These are phyloP conservation scores for Oeneis ivallda DNA, from an alignment of 2,888 invertebrate species.

Conservation along the genomic window DNA sequence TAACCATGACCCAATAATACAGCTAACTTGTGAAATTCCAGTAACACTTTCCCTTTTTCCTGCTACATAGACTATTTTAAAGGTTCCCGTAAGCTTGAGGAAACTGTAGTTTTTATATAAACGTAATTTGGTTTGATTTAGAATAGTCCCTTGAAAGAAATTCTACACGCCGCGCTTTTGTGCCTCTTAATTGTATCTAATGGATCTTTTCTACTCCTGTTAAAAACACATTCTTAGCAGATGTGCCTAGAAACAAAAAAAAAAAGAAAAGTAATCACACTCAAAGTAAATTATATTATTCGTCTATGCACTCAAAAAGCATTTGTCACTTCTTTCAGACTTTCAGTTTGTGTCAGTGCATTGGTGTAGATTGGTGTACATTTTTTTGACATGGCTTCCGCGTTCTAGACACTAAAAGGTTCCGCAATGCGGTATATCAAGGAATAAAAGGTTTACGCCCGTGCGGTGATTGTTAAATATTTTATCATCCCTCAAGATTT, in stretches of 20 bases:
- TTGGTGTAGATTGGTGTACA: background rate
- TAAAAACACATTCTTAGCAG: too few relatives aligned
- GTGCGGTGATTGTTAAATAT: slow-evolving; percentile 58
- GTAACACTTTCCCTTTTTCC: background rate
- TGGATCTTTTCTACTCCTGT: too few relatives aligned
- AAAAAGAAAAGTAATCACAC: too few relatives aligned
- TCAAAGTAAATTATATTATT: too few relatives aligned
- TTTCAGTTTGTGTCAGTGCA: background rate
- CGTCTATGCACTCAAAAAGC: too few relatives aligned
- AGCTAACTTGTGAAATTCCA: background rate
- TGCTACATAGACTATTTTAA: background rate
- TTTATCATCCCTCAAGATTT: slow-evolving; percentile 49
- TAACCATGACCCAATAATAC: too few relatives aligned
- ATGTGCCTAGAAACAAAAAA: too few relatives aligned
- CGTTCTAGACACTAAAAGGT: slow-evolving; percentile 16
- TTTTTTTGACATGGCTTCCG: slow-evolving; percentile 2
- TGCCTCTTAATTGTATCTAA: too few relatives aligned
- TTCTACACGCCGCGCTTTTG: too few relatives aligned
- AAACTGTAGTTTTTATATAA: background rate
- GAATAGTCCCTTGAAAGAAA: too few relatives aligned
- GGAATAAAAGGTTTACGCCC: slow-evolving; percentile 59
- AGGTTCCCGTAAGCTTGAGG: background rate
- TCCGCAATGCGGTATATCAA: slow-evolving; percentile 57
- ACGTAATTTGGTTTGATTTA: background rate
- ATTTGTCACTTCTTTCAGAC: too few relatives aligned